phyloP scores from a whole-genome alignment of 2,113 vertebrate genomes.

The Ageneiosus marmoratus region DNA sequence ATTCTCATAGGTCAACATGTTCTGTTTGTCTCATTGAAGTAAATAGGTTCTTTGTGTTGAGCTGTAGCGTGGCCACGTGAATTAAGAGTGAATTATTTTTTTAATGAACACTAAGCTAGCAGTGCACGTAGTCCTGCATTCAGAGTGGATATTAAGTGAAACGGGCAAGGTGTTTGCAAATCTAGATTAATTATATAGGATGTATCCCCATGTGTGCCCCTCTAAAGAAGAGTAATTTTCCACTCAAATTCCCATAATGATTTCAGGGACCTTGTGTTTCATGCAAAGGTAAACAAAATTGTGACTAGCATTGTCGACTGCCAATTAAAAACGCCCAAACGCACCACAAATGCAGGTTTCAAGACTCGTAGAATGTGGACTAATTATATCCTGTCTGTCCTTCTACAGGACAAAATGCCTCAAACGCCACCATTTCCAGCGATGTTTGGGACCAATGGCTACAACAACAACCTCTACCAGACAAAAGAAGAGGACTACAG shows the following conservation, averaged over 20 bases:
- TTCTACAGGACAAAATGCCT: slow-evolving; percentile 85
- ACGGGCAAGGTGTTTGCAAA: slow-evolving; percentile 30
- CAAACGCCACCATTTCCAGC: slow-evolving; percentile 84
- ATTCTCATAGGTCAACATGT: slow-evolving; percentile 30
- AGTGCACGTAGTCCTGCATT: not conserved
- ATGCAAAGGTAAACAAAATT: slow-evolving; percentile 45
- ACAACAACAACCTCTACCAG: slow-evolving; percentile 86
- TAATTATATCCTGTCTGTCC: slow-evolving; percentile 17
- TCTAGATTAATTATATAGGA: slow-evolving; percentile 35
- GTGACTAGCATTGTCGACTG: not conserved
- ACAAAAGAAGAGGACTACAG: slow-evolving; percentile 78
- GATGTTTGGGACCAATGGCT: slow-evolving; percentile 82
- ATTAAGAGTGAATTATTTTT: slow-evolving; percentile 24
- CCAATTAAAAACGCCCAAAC: slow-evolving; percentile 6
- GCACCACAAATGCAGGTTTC: not conserved
- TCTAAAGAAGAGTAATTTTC: slow-evolving; percentile 46
- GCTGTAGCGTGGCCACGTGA: slow-evolving; percentile 36
- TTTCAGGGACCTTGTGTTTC: slow-evolving; percentile 40
- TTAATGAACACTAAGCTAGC: not conserved
- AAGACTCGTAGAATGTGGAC: not conserved
- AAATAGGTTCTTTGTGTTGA: slow-evolving; percentile 43
- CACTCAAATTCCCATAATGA: slow-evolving; percentile 45
- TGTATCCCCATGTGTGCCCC: slow-evolving; percentile 19
- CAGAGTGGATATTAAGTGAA: slow-evolving; percentile 14
- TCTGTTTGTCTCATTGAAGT: slow-evolving; percentile 15